Evolutionary conservation across 2,888 invertebrate genomes (phyloP).

Genomic region (Halictus ligatus): DNA sequence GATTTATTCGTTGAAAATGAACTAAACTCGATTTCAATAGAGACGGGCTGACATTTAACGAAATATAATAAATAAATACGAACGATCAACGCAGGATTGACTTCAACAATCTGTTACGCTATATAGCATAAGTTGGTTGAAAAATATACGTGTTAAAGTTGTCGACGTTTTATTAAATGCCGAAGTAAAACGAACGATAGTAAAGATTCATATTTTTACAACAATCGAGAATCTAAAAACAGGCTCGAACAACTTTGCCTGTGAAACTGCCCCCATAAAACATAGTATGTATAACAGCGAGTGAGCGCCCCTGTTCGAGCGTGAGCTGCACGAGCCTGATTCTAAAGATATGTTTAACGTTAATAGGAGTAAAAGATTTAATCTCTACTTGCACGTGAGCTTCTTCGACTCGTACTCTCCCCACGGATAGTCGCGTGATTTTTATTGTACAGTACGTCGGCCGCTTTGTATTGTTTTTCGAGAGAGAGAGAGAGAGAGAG

Average conservation of each 20-base stretch:
- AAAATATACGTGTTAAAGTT: constrained; percentile 5
- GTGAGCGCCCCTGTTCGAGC: neutral
- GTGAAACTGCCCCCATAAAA: neutral
- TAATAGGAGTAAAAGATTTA: constrained; percentile 6
- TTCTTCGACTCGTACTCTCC: neutral
- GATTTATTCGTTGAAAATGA: neutral
- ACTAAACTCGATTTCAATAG: too few relatives aligned
- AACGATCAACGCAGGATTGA: neutral
- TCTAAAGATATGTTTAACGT: constrained; percentile 13
- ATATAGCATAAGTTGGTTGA: neutral
- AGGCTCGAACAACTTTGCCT: neutral
- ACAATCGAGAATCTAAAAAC: constrained; percentile 8
- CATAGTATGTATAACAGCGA: neutral
- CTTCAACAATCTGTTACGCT: neutral
- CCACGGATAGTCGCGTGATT: neutral
- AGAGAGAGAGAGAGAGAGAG: neutral
- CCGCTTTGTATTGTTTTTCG: neutral
- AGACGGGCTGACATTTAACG: neutral
- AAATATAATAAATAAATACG: neutral
- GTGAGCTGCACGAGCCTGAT: neutral
- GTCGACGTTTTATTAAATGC: constrained; percentile 5
- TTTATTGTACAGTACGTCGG: neutral
- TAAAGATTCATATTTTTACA: constrained; percentile 17
- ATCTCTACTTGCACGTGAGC: constrained; percentile 3
- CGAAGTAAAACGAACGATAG: neutral